Conservation (phyloP, 2,113 vertebrate species). For the Tragelaphus strepsiceros region DNA sequence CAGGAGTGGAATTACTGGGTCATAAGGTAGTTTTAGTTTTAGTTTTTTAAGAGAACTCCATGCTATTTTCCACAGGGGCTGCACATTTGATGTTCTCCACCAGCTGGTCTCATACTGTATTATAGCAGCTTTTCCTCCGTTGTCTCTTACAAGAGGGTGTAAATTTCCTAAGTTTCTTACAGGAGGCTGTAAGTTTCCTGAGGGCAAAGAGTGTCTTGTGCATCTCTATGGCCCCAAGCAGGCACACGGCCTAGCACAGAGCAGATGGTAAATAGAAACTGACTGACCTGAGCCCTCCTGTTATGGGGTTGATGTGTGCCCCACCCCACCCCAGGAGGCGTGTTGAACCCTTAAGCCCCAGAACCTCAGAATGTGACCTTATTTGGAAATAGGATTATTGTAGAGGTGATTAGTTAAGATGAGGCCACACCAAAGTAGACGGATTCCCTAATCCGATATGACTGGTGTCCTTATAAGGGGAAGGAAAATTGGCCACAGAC, state of each 20-base stretch:
- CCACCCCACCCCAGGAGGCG: background rate
- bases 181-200: background rate
- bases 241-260: background rate
- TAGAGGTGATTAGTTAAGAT: background rate
- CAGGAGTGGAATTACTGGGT: background rate
- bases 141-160: background rate
- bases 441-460: background rate
- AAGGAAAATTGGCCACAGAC: background rate
- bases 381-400: background rate
- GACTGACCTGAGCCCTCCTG: background rate
- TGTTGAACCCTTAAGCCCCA: background rate
- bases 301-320: background rate
- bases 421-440: background rate
- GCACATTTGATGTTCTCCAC: background rate
- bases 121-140: background rate
- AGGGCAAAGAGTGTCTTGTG: background rate
- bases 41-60: background rate
- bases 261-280: too few relatives aligned
- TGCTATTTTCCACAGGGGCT: background rate
- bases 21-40: background rate
- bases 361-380: background rate
- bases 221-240: background rate
- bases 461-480: background rate
- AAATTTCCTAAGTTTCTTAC: background rate
- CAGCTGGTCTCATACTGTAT: fast-evolving